Base-by-base conservation (phyloP, 1,140 invertebrate species). In the Anastrepha obliqua region DNA sequence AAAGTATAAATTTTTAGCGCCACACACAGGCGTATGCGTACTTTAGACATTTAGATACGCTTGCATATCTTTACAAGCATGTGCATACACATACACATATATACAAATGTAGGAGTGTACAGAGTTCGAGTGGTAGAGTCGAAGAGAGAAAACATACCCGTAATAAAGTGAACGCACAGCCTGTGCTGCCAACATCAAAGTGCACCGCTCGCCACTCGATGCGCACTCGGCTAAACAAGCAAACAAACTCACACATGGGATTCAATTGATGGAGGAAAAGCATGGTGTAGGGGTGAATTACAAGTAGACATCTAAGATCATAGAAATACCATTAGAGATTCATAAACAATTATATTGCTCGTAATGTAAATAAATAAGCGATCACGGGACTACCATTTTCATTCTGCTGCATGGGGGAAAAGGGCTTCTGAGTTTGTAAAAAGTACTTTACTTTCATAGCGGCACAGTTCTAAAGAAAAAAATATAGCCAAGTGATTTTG, bases 1-100 rank as follows among this genome's bases (percentile, higher is more conserved):
- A 42, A 47, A 74, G 67, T 74, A 74, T 9, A n/a, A 81, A 81
- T 51, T 51, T 81, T 29, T 55, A 81, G 74, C 74, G 74, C 74
- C 74, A 58, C 74, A 81, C 74, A 55, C 70, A 15, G 29, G 44
- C 29, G 29, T 29, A 29, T 29, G 29, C 29, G 29, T 29, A 29
- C 29, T 29, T 29, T 29, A 29, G 29, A 29, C 29, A 29, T 29
- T 29, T 29, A 29, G 29, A 29, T 29, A 29, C 29, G 29, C 29
- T 29, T 29, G 29, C 42, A 47, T 62, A 62, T 47, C 13, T 74
- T 47, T 17, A 17, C 8, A 44, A 0, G 44, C 44, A 51, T 42
- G 15, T n/a, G 42, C 74, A 20, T 11, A 74, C 70, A 51, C n/a
- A n/a, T 81, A 20, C 20, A 2, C 7, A 55, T 81, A 20, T 81